A percentile compares a stretch with the other conserved stretches of the same genome.
Conservation (phyloP, 2,888 invertebrate species). For the Lithophane leautieri region DNA sequence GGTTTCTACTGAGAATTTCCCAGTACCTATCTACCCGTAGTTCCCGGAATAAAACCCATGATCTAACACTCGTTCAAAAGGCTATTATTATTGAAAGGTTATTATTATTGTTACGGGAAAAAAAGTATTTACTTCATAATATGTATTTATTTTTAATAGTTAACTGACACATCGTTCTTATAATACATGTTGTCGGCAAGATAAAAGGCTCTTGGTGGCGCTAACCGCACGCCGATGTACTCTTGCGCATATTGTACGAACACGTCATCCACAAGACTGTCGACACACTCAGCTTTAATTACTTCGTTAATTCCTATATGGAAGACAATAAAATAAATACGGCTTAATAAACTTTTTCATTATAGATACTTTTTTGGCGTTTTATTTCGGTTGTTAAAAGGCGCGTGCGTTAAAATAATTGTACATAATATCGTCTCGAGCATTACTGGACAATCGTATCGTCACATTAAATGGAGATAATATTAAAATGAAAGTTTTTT, state of each 20-base stretch:
- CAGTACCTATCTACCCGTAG: background rate
- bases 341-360: slow-evolving; percentile 27
- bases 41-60: slow-evolving; percentile 31
- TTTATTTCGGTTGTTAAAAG: slow-evolving; percentile 47
- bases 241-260: slow-evolving; percentile 37
- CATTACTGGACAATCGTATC: slow-evolving; percentile 29
- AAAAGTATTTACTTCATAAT: no score
- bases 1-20: slow-evolving; percentile 3
- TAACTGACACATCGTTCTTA: background rate
- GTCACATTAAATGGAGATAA: background rate
- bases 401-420: slow-evolving; percentile 18
- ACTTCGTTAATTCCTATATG: slow-evolving; percentile 32
- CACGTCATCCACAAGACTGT: slow-evolving; percentile 44
- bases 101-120: slow-evolving; percentile 2
- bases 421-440: background rate
- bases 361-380: slow-evolving; percentile 21
- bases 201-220: slow-evolving; percentile 31
- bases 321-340: slow-evolving; percentile 37
- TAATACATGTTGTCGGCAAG: slow-evolving; percentile 5
- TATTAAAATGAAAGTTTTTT: slow-evolving; percentile 28
- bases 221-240: slow-evolving; percentile 9
- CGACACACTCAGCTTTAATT: slow-evolving; percentile 41
- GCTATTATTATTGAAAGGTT: background rate
- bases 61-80: background rate
- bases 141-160: background rate